Evolutionary conservation across 2,888 invertebrate species (phyloP), one percentile per base, ranked within the genome.

Genomic region (Pheosia gnoma): DNA sequence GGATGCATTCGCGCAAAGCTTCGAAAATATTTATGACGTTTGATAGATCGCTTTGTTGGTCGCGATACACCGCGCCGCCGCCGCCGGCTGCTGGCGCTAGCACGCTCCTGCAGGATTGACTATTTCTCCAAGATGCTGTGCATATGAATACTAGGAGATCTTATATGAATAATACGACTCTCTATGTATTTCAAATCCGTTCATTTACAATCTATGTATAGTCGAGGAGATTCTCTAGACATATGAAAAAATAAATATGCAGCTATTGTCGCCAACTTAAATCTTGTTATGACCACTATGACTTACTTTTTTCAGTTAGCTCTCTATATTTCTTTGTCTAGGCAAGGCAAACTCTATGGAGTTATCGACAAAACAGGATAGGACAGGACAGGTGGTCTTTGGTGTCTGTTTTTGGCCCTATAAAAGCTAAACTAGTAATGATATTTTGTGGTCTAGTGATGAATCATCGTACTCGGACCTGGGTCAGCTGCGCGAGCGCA

Each of bases 11-110:
- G 80, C 77, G 77, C 77, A 80, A 78, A 86, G 85, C 85, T 87
- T 82, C 78, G 85, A 86, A 88, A 88, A 90, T 91, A 91, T 91
- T 91, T 90, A 91, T 90, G 88, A 88, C 86, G 79, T 88, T 85
- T 90, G 90, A 90, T 91, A 87, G 87, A 90, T 81, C 80, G 85
- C 88, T 89, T 89, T 91, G 86, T 89, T 25, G 25, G 85, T 79
- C 74, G 80, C 75, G 72, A 77, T 77, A 80, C 75, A 72, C 75
- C 70, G 66, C 67, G 41, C 25, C 54, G 51, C 5, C 54, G 51
- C 66, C 70, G 68, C 66, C 65, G 70, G 68, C 66, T 65, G 47
- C 57, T 60, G 41, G 55, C 5, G 51, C 57, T 41, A 41, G 61
- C 59, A 63, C 59, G 39, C 25, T 56, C 59, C 63, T 62, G 53